phyloP scores from a whole-genome alignment of 2,888 invertebrate genomes.

The Prenolepis imparis region DNA sequence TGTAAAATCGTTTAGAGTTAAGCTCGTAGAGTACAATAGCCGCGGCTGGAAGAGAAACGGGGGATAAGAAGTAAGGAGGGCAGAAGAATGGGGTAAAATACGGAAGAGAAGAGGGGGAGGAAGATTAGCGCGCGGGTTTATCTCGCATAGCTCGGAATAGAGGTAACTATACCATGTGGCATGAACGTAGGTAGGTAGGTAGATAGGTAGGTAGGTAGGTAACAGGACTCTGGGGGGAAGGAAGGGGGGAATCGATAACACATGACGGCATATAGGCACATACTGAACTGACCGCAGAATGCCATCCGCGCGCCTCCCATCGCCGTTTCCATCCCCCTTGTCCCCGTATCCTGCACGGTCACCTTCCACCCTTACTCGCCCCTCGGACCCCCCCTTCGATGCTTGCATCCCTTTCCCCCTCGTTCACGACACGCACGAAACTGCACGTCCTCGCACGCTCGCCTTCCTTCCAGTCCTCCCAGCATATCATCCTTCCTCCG shows the following conservation, averaged over 20 bases:
- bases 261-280: slow-evolving; percentile 83
- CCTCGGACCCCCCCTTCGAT: slow-evolving; percentile 45
- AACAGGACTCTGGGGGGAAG: slow-evolving; percentile 52
- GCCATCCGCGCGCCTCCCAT: slow-evolving; percentile 81
- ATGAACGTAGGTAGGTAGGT: slow-evolving; percentile 68
- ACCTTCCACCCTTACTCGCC: slow-evolving; percentile 50
- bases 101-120: slow-evolving; percentile 19
- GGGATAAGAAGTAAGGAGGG: slow-evolving; percentile 30
- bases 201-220: slow-evolving; percentile 67
- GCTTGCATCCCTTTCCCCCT: slow-evolving; percentile 56
- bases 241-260: slow-evolving; percentile 82
- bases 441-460: slow-evolving; percentile 63
- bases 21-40: slow-evolving; percentile 32
- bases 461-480: background rate
- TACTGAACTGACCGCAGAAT: slow-evolving; percentile 85
- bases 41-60: background rate
- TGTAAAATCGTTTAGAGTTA: slow-evolving; percentile 43
- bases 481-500: slow-evolving; percentile 8
- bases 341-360: slow-evolving; percentile 63
- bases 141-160: slow-evolving; percentile 71
- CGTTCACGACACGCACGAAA: slow-evolving; percentile 67
- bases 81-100: slow-evolving; percentile 45
- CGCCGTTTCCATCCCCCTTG: slow-evolving; percentile 65
- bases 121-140: slow-evolving; percentile 55
- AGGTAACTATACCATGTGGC: slow-evolving; percentile 68